A percentile compares a stretch with the other conserved stretches of the same genome.
Conservation (phyloP, 2,888 invertebrate species). For the Ptilodon capucinus region DNA sequence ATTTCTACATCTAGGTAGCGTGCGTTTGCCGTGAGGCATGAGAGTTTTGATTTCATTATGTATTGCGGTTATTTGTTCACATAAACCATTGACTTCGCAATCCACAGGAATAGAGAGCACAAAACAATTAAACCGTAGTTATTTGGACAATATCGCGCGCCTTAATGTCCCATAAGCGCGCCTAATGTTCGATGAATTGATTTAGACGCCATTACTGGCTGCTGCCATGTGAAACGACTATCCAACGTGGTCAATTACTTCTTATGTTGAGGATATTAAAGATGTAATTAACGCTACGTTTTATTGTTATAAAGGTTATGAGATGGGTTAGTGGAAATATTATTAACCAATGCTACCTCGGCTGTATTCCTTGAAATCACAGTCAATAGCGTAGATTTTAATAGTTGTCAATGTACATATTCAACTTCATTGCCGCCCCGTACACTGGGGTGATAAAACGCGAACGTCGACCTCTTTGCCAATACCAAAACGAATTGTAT, state of each 20-base stretch:
- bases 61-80: too few species aligned
- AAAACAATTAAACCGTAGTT: not conserved
- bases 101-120: too few species aligned
- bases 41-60: too few species aligned
- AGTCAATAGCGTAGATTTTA: not conserved
- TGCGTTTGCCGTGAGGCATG: too few species aligned
- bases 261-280: too few species aligned
- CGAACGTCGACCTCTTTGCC: too few species aligned
- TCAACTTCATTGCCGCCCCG: too few species aligned
- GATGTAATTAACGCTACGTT: not conserved
- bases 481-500: too few species aligned
- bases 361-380: not conserved
- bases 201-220: not conserved
- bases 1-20: too few species aligned
- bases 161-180: not conserved
- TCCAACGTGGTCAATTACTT: not conserved
- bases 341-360: not conserved
- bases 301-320: not conserved
- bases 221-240: not conserved
- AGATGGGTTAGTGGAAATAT: not conserved
- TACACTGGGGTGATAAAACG: too few species aligned
- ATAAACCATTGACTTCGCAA: too few species aligned
- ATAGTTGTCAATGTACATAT: too few species aligned
- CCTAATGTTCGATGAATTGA: not conserved
- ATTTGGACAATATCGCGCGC: not conserved